phyloP scores from a whole-genome alignment of 2,113 vertebrate species.

The Paralichthys olivaceus region DNA sequence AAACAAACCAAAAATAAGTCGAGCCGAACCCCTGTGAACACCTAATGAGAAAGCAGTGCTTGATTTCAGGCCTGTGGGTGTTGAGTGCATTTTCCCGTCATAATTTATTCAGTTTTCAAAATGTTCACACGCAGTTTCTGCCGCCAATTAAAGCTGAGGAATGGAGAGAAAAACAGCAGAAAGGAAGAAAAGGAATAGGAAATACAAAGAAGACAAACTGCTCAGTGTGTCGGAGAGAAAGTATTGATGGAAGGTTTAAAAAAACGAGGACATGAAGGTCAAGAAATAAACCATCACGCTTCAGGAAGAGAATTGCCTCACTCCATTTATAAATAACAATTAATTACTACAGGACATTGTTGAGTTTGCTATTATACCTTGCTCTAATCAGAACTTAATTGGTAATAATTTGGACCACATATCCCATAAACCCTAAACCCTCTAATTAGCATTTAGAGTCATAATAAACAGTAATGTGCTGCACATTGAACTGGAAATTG shows the following conservation, averaged over 20 bases:
- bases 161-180: not conserved
- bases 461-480: not conserved
- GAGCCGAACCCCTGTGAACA: conserved; percentile 5
- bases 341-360: not conserved
- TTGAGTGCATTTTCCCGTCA: conserved; percentile 19
- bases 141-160: not conserved
- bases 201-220: not conserved
- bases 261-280: too few species aligned
- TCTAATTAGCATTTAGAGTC: not conserved
- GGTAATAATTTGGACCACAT: not conserved
- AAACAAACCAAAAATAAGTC: conserved; percentile 34
- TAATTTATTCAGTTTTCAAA: conserved; percentile 27
- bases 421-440: not conserved
- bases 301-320: too few species aligned
- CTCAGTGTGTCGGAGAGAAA: not conserved
- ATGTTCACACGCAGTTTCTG: conserved; percentile 2
- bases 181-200: not conserved
- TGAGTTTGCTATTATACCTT: not conserved
- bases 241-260: too few species aligned
- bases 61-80: conserved; percentile 44
- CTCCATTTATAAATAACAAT: not conserved
- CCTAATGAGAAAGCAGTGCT: conserved; percentile 52
- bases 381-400: not conserved
- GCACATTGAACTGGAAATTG: not conserved
- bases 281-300: too few species aligned